Conservation (phyloP, 1,140 invertebrate species). For the Kradibia gibbosae region DNA sequence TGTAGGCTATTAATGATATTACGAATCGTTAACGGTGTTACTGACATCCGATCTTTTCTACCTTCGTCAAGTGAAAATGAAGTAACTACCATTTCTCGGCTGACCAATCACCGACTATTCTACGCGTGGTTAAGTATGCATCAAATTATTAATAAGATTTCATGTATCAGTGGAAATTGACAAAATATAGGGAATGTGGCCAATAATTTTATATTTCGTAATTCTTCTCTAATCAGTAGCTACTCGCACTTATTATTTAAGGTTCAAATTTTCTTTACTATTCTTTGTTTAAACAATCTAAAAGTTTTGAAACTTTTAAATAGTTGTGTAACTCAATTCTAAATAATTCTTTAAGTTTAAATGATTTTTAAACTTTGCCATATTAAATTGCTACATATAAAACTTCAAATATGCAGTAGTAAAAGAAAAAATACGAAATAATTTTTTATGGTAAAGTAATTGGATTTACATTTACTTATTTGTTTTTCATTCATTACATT, state of each 20-base stretch:
- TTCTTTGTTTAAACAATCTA: not conserved
- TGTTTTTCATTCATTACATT: not conserved
- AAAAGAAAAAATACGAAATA: not conserved
- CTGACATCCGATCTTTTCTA: conserved; percentile 13
- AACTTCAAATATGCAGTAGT: not conserved
- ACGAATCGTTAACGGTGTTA: not conserved
- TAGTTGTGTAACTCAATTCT: not conserved
- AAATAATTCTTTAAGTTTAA: not conserved
- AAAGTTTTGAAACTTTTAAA: not conserved
- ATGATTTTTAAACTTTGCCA: not conserved
- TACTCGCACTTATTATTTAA: not conserved
- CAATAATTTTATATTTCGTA: not conserved
- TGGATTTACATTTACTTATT: not conserved
- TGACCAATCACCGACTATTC: conserved; percentile 43
- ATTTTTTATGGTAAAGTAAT: not conserved
- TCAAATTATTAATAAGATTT: conserved; percentile 22
- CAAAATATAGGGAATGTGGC: not conserved
- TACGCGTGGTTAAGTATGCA: not conserved
- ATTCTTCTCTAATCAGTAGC: not conserved
- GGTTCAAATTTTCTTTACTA: not conserved
- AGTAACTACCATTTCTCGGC: not conserved
- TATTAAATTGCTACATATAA: not conserved
- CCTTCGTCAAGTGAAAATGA: not conserved
- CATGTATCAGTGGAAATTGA: not conserved
- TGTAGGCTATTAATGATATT: conserved; percentile 18